phyloP scores from a whole-genome alignment of 2,113 vertebrate species.

The Phrynosoma platyrhinos region DNA sequence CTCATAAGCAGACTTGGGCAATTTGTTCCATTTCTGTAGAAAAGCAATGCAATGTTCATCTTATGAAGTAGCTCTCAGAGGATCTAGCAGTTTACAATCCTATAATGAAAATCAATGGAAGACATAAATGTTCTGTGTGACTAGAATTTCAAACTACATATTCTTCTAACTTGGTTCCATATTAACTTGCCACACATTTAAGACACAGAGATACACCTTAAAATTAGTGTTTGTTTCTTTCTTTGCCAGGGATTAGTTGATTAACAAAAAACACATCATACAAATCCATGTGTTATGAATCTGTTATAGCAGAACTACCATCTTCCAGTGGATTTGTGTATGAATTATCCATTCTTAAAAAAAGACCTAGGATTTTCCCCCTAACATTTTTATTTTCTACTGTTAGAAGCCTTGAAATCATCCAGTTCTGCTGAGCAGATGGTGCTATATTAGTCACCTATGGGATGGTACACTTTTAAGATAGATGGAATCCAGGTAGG shows the following conservation, averaged over 20 bases:
- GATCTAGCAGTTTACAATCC: background rate
- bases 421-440: background rate
- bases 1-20: conserved; percentile 14
- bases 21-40: conserved; percentile 31
- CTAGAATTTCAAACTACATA: conserved; percentile 21
- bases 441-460: background rate
- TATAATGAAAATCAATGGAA: conserved; percentile 50
- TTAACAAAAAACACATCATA: background rate
- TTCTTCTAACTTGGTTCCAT: conserved; percentile 34
- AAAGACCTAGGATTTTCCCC: background rate
- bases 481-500: too few species aligned
- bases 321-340: background rate
- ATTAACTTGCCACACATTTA: background rate
- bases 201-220: background rate
- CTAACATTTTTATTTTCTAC: background rate
- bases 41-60: background rate
- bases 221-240: background rate
- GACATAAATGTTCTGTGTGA: conserved; percentile 25
- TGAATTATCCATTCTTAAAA: background rate
- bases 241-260: background rate
- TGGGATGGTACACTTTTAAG: too few species aligned
- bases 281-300: background rate
- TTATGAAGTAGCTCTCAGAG: conserved; percentile 14
- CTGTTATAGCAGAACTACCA: background rate
- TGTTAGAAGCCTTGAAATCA: background rate